These are phyloP conservation scores for Alsophila aescularia DNA, from an alignment of 2,888 invertebrate species.

Conservation along the genomic window DNA sequence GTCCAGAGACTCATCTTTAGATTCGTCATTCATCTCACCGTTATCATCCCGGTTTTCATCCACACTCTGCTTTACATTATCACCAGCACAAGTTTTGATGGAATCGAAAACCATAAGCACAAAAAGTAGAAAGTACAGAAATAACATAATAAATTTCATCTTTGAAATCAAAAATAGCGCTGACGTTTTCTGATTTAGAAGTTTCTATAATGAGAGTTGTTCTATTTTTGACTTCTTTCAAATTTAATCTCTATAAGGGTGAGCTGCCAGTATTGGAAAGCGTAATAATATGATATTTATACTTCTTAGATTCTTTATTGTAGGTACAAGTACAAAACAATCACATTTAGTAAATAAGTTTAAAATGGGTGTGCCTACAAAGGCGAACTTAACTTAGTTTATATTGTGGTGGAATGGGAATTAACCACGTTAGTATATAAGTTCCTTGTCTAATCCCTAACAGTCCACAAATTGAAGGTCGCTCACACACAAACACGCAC, in stretches of 20 bases:
- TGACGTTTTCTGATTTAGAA: slow-evolving; percentile 17
- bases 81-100: slow-evolving; percentile 48
- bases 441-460: too few species aligned
- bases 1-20: slow-evolving; percentile 66
- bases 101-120: slow-evolving; percentile 50
- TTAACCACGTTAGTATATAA: too few species aligned
- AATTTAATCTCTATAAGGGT: slow-evolving; percentile 3
- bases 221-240: slow-evolving; percentile 57
- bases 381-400: too few species aligned
- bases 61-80: slow-evolving; percentile 69
- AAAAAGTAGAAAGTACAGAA: slow-evolving; percentile 52
- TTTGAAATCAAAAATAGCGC: slow-evolving; percentile 13
- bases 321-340: too few species aligned
- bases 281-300: too few species aligned
- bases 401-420: too few species aligned
- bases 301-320: too few species aligned
- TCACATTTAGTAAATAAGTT: too few species aligned
- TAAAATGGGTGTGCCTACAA: too few species aligned
- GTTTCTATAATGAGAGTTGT: slow-evolving; percentile 34
- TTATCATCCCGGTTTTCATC: slow-evolving; percentile 67
- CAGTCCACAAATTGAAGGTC: too few species aligned
- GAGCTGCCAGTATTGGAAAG: slow-evolving; percentile 29
- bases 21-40: slow-evolving; percentile 63
- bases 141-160: slow-evolving; percentile 36
- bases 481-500: too few species aligned